phyloP scores from a whole-genome alignment of 1,140 invertebrate species.

The Pseudoatta argentina region DNA sequence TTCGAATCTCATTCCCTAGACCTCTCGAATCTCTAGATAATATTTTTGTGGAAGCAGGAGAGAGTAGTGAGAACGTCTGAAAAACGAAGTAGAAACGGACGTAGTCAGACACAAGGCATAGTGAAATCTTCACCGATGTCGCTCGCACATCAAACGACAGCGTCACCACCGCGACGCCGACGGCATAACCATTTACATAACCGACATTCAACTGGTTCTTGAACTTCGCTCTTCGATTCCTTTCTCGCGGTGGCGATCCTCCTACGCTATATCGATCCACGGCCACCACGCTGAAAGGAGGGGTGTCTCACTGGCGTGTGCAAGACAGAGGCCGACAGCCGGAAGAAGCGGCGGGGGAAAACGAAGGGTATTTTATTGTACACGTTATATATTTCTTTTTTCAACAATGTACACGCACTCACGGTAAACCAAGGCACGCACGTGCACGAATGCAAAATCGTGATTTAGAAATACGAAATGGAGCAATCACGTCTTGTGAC shows the following conservation, averaged over 20 bases:
- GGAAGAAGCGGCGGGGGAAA: background rate
- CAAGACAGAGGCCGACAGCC: conserved; percentile 11
- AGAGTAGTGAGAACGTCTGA: background rate
- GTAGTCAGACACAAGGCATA: background rate
- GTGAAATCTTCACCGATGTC: background rate
- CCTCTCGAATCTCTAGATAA: background rate
- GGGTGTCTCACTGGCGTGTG: conserved; percentile 1
- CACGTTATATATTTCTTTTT: conserved; percentile 6
- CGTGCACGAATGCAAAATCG: background rate
- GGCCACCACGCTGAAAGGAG: conserved; percentile 31
- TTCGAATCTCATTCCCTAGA: background rate
- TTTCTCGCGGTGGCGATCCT: conserved; percentile 56
- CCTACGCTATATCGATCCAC: conserved; percentile 67
- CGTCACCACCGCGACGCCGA: conserved; percentile 27
- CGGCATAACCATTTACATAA: conserved; percentile 62
- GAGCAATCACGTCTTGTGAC: background rate
- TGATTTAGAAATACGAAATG: background rate
- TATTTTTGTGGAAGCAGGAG: background rate
- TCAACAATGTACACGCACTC: background rate
- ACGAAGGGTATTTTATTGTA: conserved; percentile 8
- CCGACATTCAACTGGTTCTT: conserved; percentile 73
- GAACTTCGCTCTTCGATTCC: conserved; percentile 67
- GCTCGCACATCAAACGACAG: background rate
- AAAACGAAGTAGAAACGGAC: conserved; percentile 1
- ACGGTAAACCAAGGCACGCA: background rate